Percentiles rank a stretch among this genome's conserved stretches.
Conservation (phyloP, 92 coral and sea anemone species). For the Siderastrea siderea region DNA sequence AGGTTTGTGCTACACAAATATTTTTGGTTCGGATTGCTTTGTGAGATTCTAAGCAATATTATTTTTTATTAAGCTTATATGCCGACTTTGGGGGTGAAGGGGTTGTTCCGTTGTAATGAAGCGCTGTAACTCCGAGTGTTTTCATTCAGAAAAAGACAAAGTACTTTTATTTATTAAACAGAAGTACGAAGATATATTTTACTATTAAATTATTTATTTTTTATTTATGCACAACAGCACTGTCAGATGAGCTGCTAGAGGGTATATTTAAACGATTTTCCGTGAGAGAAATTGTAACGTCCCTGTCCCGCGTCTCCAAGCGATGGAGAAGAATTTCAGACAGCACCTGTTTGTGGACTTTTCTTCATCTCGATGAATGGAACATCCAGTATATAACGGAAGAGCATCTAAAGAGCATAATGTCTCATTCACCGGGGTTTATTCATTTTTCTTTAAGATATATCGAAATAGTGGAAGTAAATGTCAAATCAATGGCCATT, state of each 20-base stretch:
- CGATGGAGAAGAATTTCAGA: conserved; percentile 44
- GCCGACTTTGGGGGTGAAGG: conserved; percentile 23
- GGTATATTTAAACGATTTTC: conserved; percentile 26
- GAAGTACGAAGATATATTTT: conserved; percentile 11
- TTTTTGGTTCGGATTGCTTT: conserved; percentile 28
- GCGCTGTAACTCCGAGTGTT: conserved; percentile 32
- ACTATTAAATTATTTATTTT: neutral
- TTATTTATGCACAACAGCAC: conserved; percentile 26
- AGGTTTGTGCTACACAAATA: conserved; percentile 39
- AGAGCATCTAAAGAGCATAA: conserved; percentile 41
- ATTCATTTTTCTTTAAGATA: conserved; percentile 43
- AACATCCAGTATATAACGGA: conserved; percentile 42
- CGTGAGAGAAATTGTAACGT: conserved; percentile 40
- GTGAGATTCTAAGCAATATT: conserved; percentile 1
- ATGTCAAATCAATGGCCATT: conserved; percentile 3
- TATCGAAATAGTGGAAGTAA: conserved; percentile 21
- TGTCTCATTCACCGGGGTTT: conserved; percentile 47
- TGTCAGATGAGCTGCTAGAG: conserved; percentile 27
- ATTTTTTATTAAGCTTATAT: neutral
- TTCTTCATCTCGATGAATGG: conserved; percentile 60
- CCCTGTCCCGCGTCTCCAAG: conserved; percentile 30
- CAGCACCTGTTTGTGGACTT: conserved; percentile 47
- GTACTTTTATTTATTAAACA: conserved; percentile 10
- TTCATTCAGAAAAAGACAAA: conserved; percentile 10
- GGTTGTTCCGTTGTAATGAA: neutral